Conservation (phyloP, 1,140 invertebrate species). For the Drosophila murphyi region DNA sequence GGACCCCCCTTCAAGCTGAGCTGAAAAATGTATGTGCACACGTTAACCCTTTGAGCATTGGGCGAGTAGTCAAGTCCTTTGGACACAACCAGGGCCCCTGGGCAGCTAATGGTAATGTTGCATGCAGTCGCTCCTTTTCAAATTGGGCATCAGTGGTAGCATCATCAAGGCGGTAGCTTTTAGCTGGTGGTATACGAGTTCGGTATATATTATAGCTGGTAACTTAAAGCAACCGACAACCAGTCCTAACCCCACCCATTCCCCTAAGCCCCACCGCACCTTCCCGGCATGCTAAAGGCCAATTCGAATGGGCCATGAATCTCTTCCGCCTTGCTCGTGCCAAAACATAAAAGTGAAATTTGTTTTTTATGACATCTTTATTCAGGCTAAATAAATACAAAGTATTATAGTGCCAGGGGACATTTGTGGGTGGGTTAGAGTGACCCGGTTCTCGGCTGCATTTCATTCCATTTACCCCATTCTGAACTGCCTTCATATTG, state of each 20-base stretch:
- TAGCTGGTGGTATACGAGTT: neutral
- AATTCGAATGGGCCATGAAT: constrained; percentile 77
- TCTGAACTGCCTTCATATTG: constrained; percentile 21
- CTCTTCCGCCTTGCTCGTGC: constrained; percentile 61
- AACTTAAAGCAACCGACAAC: neutral
- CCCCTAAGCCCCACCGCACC: neutral
- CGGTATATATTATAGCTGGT: constrained; percentile 9
- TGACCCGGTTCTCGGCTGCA: constrained; percentile 5
- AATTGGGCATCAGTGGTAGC: constrained; percentile 67
- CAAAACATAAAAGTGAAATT: constrained; percentile 81
- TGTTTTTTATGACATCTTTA: constrained; percentile 83
- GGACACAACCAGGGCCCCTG: constrained; percentile 22
- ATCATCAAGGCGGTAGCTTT: constrained; percentile 18
- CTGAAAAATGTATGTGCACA: constrained; percentile 63
- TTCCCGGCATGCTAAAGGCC: constrained; percentile 31
- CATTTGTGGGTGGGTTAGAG: constrained; percentile 32
- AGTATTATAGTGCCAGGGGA: constrained; percentile 71
- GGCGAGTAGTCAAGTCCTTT: constrained; percentile 3
- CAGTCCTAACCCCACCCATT: neutral
- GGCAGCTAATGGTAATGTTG: constrained; percentile 62
- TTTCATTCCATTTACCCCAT: neutral
- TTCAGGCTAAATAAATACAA: constrained; percentile 79
- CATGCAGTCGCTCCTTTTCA: constrained; percentile 46
- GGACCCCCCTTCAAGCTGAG: neutral
- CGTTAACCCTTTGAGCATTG: constrained; percentile 68